Evolutionary conservation across 2,888 invertebrate genomes (phyloP).

Genomic region (Nemotelus pantherinus): DNA sequence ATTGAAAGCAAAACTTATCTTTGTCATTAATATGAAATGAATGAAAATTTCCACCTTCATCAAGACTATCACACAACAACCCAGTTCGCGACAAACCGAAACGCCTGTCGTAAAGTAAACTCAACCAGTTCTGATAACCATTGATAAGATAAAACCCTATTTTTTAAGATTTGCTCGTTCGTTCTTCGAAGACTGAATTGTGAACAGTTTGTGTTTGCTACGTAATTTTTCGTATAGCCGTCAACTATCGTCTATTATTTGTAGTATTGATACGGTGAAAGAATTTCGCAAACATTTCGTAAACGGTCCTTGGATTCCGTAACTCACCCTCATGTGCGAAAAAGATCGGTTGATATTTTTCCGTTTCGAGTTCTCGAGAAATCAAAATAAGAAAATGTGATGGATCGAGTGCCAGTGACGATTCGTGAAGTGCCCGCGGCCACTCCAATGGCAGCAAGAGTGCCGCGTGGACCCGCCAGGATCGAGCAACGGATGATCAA

Average conservation of each 20-base stretch:
- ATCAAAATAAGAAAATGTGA: slow-evolving; percentile 21
- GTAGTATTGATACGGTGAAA: neutral
- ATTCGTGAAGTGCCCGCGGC: slow-evolving; percentile 43
- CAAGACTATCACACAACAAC: too few relatives aligned
- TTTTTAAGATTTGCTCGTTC: slow-evolving; percentile 22
- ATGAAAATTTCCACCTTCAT: too few relatives aligned
- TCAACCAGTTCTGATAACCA: slow-evolving; percentile 27
- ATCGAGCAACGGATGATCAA: slow-evolving; percentile 56
- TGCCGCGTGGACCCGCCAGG: slow-evolving; percentile 58
- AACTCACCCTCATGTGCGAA: slow-evolving; percentile 10
- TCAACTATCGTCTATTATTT: too few relatives aligned
- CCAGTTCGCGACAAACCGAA: neutral
- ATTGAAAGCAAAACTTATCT: too few relatives aligned
- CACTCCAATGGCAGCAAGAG: slow-evolving; percentile 44
- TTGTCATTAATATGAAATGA: too few relatives aligned
- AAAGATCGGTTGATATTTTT: neutral
- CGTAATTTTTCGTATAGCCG: neutral
- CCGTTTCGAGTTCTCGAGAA: neutral
- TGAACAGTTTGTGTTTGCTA: slow-evolving; percentile 4
- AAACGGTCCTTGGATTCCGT: neutral
- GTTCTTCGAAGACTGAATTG: slow-evolving; percentile 27
- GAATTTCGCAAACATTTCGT: neutral
- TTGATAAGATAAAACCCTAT: slow-evolving; percentile 40
- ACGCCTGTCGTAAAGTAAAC: slow-evolving; percentile 21
- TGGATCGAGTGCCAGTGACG: slow-evolving; percentile 40